phyloP scores from a whole-genome alignment of 2,797 vertebrate genomes.

The Bradypus variegatus region DNA sequence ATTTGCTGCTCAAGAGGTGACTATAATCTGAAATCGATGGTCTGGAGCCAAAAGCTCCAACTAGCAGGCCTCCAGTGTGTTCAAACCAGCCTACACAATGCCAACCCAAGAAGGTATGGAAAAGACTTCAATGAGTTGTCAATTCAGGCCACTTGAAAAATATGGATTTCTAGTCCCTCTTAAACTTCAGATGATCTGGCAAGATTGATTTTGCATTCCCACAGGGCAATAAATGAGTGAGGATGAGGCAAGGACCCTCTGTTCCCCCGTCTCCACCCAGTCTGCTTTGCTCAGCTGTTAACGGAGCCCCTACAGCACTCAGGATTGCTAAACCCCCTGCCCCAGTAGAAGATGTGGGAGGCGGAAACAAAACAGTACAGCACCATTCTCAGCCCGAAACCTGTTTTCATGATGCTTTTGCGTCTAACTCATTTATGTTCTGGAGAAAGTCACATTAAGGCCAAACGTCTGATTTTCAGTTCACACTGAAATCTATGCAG shows the following conservation, averaged over 20 bases:
- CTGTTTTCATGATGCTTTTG: background rate
- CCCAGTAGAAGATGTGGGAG: too few species aligned
- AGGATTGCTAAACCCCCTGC: too few species aligned
- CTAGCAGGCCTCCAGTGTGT: background rate
- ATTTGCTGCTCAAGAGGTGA: background rate
- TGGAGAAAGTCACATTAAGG: background rate
- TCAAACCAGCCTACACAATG: background rate
- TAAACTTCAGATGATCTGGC: background rate
- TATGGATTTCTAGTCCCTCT: background rate
- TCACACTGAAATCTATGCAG: background rate
- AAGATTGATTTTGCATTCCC: background rate
- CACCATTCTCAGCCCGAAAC: background rate
- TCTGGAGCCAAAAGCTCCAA: background rate
- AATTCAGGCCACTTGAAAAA: background rate
- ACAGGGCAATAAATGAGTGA: background rate
- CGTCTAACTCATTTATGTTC: background rate
- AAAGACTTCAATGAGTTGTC: background rate
- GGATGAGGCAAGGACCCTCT: background rate
- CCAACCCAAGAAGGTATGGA: background rate
- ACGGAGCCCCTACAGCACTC: fast-evolving
- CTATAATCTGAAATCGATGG: background rate
- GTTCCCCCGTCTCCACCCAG: background rate
- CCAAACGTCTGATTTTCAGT: background rate
- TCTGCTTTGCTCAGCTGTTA: background rate
- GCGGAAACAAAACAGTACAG: background rate